Percentiles rank a stretch among this genome's conserved stretches.
Evolutionary conservation across 37 sponge, comb jelly and placozoan genomes (phyloP).

Genomic region (Halichondria panicea): DNA sequence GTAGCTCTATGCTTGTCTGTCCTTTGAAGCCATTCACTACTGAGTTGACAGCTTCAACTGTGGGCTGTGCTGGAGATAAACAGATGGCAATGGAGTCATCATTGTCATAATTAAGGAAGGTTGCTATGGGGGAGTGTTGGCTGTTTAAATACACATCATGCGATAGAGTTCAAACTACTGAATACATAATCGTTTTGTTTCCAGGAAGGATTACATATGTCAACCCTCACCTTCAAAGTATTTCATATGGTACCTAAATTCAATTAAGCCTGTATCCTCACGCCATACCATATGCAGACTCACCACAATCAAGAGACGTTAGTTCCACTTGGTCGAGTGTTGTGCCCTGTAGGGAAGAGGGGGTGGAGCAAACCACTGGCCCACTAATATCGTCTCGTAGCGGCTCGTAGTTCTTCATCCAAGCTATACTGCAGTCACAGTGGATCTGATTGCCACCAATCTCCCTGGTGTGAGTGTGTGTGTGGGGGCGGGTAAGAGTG

Average conservation of each 20-base stretch:
- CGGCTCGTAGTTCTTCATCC: constrained; percentile 22
- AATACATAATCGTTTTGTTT: too few species aligned
- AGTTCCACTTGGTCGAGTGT: neutral
- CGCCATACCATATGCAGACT: neutral
- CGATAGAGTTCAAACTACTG: too few species aligned
- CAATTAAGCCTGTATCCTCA: too few species aligned
- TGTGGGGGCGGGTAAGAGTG: too few species aligned
- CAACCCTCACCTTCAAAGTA: too few species aligned
- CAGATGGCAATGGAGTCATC: too few species aligned
- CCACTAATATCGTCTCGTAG: neutral
- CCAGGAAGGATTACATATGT: too few species aligned
- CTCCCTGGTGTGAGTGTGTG: too few species aligned
- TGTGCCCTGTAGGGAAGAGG: neutral
- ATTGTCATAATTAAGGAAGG: too few species aligned
- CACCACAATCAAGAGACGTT: neutral
- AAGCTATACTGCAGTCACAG: constrained; percentile 26
- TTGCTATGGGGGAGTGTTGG: too few species aligned
- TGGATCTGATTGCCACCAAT: constrained; percentile 6
- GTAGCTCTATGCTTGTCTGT: neutral
- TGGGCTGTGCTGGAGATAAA: constrained; percentile 8
- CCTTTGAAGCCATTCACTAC: constrained; percentile 5
- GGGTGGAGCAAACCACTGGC: neutral
- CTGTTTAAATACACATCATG: too few species aligned
- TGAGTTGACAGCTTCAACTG: neutral
- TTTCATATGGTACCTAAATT: too few species aligned